Base-by-base conservation (phyloP, 35 echinoderm and acorn worm species). In the Diadema setosum region DNA sequence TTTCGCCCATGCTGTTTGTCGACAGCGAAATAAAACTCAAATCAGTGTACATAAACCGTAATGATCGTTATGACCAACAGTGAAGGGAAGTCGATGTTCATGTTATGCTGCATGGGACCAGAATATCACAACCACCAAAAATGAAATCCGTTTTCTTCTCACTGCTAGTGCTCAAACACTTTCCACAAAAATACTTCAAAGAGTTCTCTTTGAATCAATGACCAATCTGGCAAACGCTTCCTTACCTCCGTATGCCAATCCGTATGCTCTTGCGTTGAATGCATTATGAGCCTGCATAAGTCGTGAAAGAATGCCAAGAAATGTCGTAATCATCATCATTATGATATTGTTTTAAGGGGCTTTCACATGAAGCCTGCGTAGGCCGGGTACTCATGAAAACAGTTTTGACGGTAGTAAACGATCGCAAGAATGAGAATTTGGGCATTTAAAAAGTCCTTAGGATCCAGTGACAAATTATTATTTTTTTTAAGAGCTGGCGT, bases 221-320 rank as follows among this genome's bases (percentile, higher is more conserved):
- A 12, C 31, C 30, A 29, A 21, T 26, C 30, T 40, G 42, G 24
- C 8, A 39, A 3, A 45, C 18, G 20, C 12, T 23, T 25, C 85
- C 87, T 42, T 80, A 94, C 92, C 70, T 90, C 92, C 92, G 81
- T 94, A 94, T 26, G 63, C 27, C 4, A 32, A 16, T 27, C 67
- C 63, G 41, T 90, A 67, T 59, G 82, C 92, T 81, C 92, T 90
- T 41, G 74, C 67, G 50, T 94, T 94, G 36, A 85, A 94, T 21
- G 92, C 92, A 90, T 94, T 94, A 60, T 94, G 92, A 80, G 87
- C 92, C 92, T 94, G 82, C 49, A 74, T 43, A 49, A 44, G 29
- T n/a, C n/a, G 82, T 61, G 65, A 45, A 40, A 64, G 84, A 25
- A n/a, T 39, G 46, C 78, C 29, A 15, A 52, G n/a, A n/a, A n/a